Evolutionary conservation across 2,888 invertebrate genomes (phyloP).

Genomic region (Cryptus viduatorius): DNA sequence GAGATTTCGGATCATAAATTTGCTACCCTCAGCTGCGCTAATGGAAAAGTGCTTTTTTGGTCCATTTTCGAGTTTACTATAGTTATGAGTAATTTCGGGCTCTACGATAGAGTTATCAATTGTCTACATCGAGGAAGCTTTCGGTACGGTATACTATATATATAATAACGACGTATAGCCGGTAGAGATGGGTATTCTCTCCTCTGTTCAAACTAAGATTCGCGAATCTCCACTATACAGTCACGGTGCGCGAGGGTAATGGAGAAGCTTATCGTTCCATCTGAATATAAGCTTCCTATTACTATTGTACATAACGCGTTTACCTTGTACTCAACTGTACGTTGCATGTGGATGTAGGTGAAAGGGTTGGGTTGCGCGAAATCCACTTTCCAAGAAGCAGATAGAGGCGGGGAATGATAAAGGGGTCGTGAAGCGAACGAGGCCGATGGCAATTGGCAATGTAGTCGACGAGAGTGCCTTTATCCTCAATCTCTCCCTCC

Average conservation of each 20-base stretch:
- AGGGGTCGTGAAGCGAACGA: slow-evolving; percentile 18
- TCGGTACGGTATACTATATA: slow-evolving; percentile 18
- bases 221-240: slow-evolving; percentile 43
- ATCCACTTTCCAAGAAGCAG: slow-evolving; percentile 36
- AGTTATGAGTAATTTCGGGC: slow-evolving; percentile 27
- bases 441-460: slow-evolving; percentile 28
- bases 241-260: slow-evolving; percentile 49
- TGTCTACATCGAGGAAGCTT: slow-evolving; percentile 14
- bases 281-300: slow-evolving; percentile 66
- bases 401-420: neutral
- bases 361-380: slow-evolving; percentile 5
- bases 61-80: slow-evolving; percentile 12
- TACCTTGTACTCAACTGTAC: slow-evolving; percentile 26
- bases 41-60: slow-evolving; percentile 14
- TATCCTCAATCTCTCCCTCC: neutral
- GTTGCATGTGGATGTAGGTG: slow-evolving; percentile 13
- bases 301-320: slow-evolving; percentile 65
- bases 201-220: slow-evolving; percentile 66
- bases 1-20: neutral
- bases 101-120: slow-evolving; percentile 20
- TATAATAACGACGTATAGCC: neutral
- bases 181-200: neutral
- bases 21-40: neutral
- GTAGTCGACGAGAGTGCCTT: neutral
- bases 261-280: slow-evolving; percentile 65